Evolutionary conservation across 2,888 invertebrate species (phyloP), one percentile per base, ranked within the genome.

Genomic region (Tuberolachnus salignus): DNA sequence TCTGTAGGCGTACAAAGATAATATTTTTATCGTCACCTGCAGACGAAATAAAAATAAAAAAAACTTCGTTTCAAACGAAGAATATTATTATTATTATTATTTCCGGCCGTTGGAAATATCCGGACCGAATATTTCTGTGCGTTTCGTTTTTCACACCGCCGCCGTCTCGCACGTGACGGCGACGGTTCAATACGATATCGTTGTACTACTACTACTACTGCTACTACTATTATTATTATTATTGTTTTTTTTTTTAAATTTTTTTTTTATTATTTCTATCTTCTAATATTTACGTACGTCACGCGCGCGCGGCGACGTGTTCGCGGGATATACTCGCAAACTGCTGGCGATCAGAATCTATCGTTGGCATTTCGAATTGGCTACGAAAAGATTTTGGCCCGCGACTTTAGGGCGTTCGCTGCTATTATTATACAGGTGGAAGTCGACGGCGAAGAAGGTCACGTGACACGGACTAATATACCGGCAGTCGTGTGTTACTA

Each of bases 351-450:
- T 73, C 42, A 73, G 63, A 64, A 73, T 73, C 73, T 44, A 61
- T 64, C 66, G 64, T 61, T 78, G 78, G 59, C 66, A 78, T 78
- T 78, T 59, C 51, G 59, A 78, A 69, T 78, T 78, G 78, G 78
- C 78, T 78, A 57, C 78, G 49, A 67, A 61, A 78, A 67, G 51
- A 59, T 69, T 73, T 78, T 78, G 78, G 59, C 75, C 75, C 67
- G 59, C 46, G 57, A 78, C 69, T 49, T 73, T 42, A 53, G 49
- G 34, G n/a, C 72, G 72, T 72, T 61, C 61, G 73, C 63, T 72
- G 73, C 63, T 64, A 63, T 66, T 23, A 51, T 73, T 73, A 73
- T 53, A 73, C 73, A 63, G 73, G 73, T 73, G 63, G 19, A 61
- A 49, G 49, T n/a, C n/a, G n/a, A 42, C 42, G 53, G 53, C 69